These are phyloP conservation scores for Coelogynopora nodosa DNA, from an alignment of 2,888 invertebrate species.

Conservation along the genomic window DNA sequence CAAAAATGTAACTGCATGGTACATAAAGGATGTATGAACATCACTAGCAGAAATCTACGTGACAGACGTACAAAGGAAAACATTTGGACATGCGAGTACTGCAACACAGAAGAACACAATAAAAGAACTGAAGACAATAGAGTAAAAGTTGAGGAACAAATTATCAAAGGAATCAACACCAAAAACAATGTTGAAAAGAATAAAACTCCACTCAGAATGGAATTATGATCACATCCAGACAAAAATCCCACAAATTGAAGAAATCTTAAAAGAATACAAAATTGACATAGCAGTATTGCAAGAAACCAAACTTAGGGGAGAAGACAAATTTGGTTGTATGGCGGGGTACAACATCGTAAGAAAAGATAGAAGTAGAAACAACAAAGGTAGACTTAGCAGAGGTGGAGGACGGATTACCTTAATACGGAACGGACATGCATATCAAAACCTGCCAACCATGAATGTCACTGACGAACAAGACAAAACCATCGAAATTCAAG, in stretches of 20 bases:
- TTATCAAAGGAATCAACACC: not conserved
- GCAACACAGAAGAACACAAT: not conserved
- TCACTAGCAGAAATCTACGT: not conserved
- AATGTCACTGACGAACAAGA: not conserved
- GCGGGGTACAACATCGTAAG: not conserved
- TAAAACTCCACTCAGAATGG: not conserved
- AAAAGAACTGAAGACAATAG: not conserved
- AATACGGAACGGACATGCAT: not conserved
- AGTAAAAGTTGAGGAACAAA: not conserved
- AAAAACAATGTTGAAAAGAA: not conserved
- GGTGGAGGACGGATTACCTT: not conserved
- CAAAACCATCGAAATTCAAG: not conserved
- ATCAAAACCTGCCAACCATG: not conserved
- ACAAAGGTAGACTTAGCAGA: not conserved
- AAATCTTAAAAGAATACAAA: not conserved
- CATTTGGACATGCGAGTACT: not conserved
- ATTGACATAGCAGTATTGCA: not conserved
- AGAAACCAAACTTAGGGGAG: not conserved
- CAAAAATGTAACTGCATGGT: not conserved
- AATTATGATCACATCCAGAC: not conserved
- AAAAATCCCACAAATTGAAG: not conserved
- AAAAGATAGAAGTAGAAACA: not conserved
- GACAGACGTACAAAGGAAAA: not conserved
- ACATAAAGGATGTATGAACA: not conserved
- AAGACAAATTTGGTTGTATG: not conserved